These are phyloP conservation scores for Sorex maritimensis DNA, from an alignment of 2,797 vertebrate species.

Conservation along the genomic window DNA sequence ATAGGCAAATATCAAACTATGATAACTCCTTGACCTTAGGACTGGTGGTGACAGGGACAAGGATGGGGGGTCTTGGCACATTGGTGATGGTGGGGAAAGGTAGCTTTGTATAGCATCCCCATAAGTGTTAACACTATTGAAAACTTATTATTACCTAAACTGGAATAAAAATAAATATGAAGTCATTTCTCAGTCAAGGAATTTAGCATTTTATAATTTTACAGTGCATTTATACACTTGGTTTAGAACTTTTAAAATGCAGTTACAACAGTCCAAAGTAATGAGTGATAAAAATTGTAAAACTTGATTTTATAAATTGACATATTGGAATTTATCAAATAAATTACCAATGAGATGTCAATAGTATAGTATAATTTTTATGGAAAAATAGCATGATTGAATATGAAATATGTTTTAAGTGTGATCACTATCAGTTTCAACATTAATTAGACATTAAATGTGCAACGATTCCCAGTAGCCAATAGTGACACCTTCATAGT, in stretches of 20 bases:
- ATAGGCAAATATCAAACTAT: background rate
- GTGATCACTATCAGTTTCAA: slow-evolving; percentile 30
- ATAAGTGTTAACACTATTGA: too few relatives aligned
- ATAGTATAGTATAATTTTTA: background rate
- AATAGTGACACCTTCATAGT: too few relatives aligned
- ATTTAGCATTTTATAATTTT: background rate
- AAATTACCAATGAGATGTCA: background rate
- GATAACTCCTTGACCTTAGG: background rate
- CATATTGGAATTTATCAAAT: background rate
- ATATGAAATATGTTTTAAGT: background rate
- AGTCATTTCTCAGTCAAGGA: too few relatives aligned
- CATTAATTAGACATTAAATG: background rate
- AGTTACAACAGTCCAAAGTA: slow-evolving; percentile 24
- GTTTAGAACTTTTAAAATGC: slow-evolving; percentile 24
- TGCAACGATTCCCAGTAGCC: too few relatives aligned
- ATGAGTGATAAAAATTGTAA: background rate
- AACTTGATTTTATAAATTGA: background rate
- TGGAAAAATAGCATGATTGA: background rate
- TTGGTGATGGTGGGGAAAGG: too few relatives aligned
- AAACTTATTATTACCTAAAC: too few relatives aligned
- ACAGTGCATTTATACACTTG: background rate
- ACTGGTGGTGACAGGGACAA: too few relatives aligned
- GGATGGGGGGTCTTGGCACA: too few relatives aligned
- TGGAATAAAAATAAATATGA: too few relatives aligned
- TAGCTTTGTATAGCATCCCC: too few relatives aligned